Percentiles rank a stretch among this genome's conserved stretches.
phyloP scores from a whole-genome alignment of 2,888 invertebrate species.

The Leucoptera coffeella region DNA sequence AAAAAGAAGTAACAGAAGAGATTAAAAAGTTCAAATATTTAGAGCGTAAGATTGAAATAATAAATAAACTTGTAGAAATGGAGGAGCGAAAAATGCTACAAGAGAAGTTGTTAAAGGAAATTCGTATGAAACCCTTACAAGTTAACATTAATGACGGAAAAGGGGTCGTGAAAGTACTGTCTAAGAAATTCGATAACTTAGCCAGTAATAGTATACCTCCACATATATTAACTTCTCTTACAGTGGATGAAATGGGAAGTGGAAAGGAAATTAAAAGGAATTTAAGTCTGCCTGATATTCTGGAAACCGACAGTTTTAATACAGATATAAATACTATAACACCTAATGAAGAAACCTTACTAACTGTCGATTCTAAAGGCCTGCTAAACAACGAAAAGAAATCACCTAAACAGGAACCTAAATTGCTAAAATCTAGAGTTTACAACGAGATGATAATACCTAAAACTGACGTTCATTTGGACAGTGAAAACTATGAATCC shows the following conservation, averaged over 20 bases:
- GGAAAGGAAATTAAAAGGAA: conserved; percentile 58
- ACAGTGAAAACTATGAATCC: conserved; percentile 57
- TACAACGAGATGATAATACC: conserved; percentile 48
- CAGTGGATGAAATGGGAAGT: conserved; percentile 33
- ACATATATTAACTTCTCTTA: conserved; percentile 34
- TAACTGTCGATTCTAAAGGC: too few relatives aligned
- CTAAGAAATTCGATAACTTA: conserved; percentile 65
- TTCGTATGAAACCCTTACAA: conserved; percentile 55
- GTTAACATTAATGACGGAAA: conserved; percentile 56
- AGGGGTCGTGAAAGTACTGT: conserved; percentile 61
- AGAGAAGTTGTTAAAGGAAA: conserved; percentile 57
- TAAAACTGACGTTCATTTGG: conserved; percentile 49
- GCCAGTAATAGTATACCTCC: conserved; percentile 47
- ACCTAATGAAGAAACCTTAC: conserved; percentile 11
- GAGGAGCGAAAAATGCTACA: conserved; percentile 61
- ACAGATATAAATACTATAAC: neutral
- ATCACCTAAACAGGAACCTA: too few relatives aligned
- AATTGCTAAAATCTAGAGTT: conserved; percentile 33
- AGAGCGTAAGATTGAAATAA: conserved; percentile 63
- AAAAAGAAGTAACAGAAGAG: conserved; percentile 35
- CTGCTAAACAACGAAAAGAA: too few relatives aligned
- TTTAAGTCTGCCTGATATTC: conserved; percentile 59
- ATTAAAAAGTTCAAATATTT: conserved; percentile 59
- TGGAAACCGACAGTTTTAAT: conserved; percentile 14
- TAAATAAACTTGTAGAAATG: conserved; percentile 64